These are phyloP conservation scores for Diadema setosum DNA, from an alignment of 35 echinoderm and acorn worm genomes.

Conservation along the genomic window DNA sequence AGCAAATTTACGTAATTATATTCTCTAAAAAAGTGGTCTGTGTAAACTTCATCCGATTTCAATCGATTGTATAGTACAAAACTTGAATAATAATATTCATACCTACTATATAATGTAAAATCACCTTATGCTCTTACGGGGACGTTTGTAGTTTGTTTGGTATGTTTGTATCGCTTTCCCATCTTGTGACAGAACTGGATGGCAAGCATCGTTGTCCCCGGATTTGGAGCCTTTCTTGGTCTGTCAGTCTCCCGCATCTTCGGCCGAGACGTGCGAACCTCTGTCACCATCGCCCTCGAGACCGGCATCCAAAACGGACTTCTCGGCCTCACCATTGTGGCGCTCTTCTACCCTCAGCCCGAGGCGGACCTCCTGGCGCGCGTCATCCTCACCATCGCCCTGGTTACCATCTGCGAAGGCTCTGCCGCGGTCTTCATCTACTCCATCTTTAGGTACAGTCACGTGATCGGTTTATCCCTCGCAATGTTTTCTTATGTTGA, in stretches of 20 bases:
- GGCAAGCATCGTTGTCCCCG: slow-evolving; percentile 1
- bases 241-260: slow-evolving; percentile 40
- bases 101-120: too few species aligned
- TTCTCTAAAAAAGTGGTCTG: too few species aligned
- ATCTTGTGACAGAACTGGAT: slow-evolving; percentile 58
- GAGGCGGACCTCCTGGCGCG: slow-evolving; percentile 67
- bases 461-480: too few species aligned
- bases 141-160: too few species aligned
- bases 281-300: slow-evolving; percentile 53
- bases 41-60: too few species aligned
- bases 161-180: too few species aligned
- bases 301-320: slow-evolving; percentile 72
- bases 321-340: slow-evolving; percentile 47
- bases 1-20: too few species aligned
- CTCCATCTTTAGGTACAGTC: background rate
- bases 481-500: too few species aligned
- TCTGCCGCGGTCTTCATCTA: background rate
- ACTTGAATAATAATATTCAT: too few species aligned
- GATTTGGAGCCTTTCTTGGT: slow-evolving; percentile 42
- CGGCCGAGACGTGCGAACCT: background rate
- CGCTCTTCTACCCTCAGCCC: slow-evolving; percentile 51
- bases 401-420: slow-evolving; percentile 51
- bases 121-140: too few species aligned
- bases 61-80: too few species aligned
- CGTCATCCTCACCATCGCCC: background rate